Evolutionary conservation across 2,888 invertebrate genomes (phyloP), one percentile per base, ranked within the genome.

Genomic region (Pediacus dermestoides): DNA sequence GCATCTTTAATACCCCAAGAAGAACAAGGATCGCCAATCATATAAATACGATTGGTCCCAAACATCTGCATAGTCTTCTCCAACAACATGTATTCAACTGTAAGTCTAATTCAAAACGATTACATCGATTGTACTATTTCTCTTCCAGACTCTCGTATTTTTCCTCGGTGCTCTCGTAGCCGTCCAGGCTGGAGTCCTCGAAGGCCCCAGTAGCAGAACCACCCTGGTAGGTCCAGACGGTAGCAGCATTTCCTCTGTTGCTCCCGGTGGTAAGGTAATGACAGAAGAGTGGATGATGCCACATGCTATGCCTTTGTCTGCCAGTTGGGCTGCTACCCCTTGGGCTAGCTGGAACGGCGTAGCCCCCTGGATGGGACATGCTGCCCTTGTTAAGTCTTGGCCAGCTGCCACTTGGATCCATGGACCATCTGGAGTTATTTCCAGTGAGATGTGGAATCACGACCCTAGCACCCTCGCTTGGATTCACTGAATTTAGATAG

Each of bases 181-280:
- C 16, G 26, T 41, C 14, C 39, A 44, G n/a, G 18, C 34, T 8
- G 10, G 28, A 9, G 51, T 61, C 23, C 41, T 63, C 16, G 60
- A 61, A 48, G 60, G 60, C 41, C 60, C 60, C 4, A 60, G 59
- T 49, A 46, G 49, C 32, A 57, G 52, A 31, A 47, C 54, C n/a
- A 58, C 57, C 10, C 36, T 60, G 3, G 49, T 56, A 7, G 61
- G 58, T 13, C 51, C 53, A 18, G 61, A 61, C 27, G 58, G 60
- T 14, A 60, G 60, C 38, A 44, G 50, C n/a, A 57, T 61, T 35
- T 54, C 56, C 4, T 48, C 61, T 11, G 52, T 53, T 10, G 47
- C 55, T 21, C 60, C 61, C 28, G 61, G 57, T 11, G 61, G 59
- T 13, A 44, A 53, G 25, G 50, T 61, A 30, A 33, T 62, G 30